Conservation (phyloP, 2,113 vertebrate genomes). For the Xyliphius kryptos region DNA sequence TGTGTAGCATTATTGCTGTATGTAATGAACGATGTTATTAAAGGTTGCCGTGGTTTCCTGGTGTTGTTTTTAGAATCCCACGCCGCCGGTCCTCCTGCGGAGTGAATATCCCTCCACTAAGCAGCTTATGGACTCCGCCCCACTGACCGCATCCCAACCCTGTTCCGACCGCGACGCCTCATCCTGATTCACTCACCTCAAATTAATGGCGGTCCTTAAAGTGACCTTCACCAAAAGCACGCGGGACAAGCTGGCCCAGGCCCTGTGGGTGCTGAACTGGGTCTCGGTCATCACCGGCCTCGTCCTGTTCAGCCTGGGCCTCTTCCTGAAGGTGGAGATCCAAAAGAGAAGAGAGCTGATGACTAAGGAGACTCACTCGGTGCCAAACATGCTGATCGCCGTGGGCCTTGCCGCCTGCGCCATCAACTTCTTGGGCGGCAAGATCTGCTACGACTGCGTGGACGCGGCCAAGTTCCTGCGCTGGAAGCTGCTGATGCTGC, state of each 20-base stretch:
- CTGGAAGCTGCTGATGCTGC: constrained; percentile 80
- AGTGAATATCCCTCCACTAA: constrained; percentile 43
- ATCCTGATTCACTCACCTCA: not conserved
- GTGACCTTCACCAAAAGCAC: constrained; percentile 77
- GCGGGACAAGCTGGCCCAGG: constrained; percentile 73
- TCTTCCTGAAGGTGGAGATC: constrained; percentile 79
- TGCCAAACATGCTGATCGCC: constrained; percentile 75
- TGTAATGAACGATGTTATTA: no score
- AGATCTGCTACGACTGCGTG: constrained; percentile 80
- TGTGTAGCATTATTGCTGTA: no score
- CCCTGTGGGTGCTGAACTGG: constrained; percentile 84
- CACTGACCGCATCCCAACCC: not conserved
- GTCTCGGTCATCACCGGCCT: constrained; percentile 75
- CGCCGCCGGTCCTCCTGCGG: constrained; percentile 9
- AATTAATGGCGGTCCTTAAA: constrained; percentile 73
- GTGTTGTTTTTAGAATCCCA: constrained; percentile 6
- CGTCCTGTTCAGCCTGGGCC: constrained; percentile 73
- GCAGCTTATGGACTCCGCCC: constrained; percentile 40
- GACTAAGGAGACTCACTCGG: constrained; percentile 67
- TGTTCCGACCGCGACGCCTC: not conserved
- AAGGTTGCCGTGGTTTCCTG: no score
- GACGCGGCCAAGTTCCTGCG: constrained; percentile 75
- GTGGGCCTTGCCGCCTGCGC: constrained; percentile 75
- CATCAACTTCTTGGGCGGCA: constrained; percentile 80
- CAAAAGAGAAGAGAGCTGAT: constrained; percentile 75